Percentiles rank a stretch among this genome's conserved stretches.
Evolutionary conservation across 2,113 vertebrate species (phyloP).

Genomic region (Mustelus asterias): DNA sequence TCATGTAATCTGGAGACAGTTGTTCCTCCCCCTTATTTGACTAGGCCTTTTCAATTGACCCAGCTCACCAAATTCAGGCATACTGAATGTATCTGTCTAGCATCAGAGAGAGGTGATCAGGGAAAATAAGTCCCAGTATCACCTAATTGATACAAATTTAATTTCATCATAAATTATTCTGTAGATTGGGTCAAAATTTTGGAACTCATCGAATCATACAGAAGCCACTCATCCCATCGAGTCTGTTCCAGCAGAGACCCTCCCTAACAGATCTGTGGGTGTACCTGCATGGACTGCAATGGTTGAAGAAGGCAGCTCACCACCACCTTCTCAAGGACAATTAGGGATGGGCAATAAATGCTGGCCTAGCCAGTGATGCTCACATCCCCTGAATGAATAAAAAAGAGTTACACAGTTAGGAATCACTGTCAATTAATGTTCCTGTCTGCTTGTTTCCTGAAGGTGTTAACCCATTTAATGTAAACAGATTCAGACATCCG

Average conservation of each 20-base stretch:
- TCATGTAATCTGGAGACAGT: too few relatives aligned
- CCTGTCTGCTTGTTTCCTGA: not conserved
- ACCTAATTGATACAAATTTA: not conserved
- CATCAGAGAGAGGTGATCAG: not conserved
- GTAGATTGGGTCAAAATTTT: not conserved
- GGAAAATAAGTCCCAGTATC: not conserved
- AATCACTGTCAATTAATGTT: not conserved
- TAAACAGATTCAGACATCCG: not conserved
- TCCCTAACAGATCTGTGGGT: too few relatives aligned
- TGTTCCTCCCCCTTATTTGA: not conserved
- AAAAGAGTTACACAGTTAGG: not conserved
- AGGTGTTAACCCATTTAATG: not conserved
- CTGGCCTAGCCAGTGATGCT: too few relatives aligned
- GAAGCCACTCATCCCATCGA: too few relatives aligned
- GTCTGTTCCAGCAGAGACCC: too few relatives aligned
- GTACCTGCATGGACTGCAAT: too few relatives aligned
- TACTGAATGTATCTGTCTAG: not conserved
- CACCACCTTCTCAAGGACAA: too few relatives aligned
- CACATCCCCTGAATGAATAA: too few relatives aligned
- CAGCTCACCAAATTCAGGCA: not conserved
- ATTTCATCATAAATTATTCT: not conserved
- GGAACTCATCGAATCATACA: too few relatives aligned
- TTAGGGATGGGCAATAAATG: too few relatives aligned
- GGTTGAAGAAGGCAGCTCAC: too few relatives aligned
- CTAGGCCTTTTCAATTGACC: not conserved